Percentiles rank a stretch among this genome's conserved stretches.
Conservation (phyloP, 2,888 invertebrate genomes). For the Cheilosia vernalis region DNA sequence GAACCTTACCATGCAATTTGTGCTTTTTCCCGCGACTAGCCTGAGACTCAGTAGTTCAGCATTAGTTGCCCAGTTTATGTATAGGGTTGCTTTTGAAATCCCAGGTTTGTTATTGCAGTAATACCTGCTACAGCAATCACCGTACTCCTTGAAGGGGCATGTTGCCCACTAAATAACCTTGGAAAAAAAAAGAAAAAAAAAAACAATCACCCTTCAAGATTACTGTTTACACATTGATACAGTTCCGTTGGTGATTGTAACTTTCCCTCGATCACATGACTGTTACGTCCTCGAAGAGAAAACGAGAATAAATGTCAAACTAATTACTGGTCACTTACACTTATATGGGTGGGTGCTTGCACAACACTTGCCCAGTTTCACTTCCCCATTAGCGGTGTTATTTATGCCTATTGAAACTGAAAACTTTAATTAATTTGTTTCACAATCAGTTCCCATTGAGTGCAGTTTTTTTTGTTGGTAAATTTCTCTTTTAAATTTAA, state of each 20-base stretch:
- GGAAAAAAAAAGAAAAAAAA: no score
- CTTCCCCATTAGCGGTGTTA: neutral
- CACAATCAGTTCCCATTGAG: constrained; percentile 17
- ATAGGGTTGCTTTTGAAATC: no score
- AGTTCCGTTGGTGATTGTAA: constrained; percentile 2
- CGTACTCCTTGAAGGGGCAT: no score
- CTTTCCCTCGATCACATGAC: constrained; percentile 21
- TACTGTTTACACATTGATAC: neutral
- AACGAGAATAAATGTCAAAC: constrained; percentile 18
- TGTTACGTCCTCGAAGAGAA: constrained; percentile 2
- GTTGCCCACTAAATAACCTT: no score
- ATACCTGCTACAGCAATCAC: no score
- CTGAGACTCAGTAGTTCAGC: no score
- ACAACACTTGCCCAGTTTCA: constrained; percentile 24
- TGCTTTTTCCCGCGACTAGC: no score
- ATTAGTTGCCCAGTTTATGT: no score
- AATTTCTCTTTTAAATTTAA: constrained; percentile 48
- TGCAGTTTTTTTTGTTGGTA: constrained; percentile 8
- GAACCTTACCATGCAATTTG: no score
- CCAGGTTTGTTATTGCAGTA: no score
- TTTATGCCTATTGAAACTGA: constrained; percentile 47
- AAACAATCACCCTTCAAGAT: no score
- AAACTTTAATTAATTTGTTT: constrained; percentile 26
- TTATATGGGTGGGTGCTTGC: constrained; percentile 1
- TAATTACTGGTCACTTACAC: neutral